Conservation (phyloP, 2,113 vertebrate species). For the Phaetusa simplex region DNA sequence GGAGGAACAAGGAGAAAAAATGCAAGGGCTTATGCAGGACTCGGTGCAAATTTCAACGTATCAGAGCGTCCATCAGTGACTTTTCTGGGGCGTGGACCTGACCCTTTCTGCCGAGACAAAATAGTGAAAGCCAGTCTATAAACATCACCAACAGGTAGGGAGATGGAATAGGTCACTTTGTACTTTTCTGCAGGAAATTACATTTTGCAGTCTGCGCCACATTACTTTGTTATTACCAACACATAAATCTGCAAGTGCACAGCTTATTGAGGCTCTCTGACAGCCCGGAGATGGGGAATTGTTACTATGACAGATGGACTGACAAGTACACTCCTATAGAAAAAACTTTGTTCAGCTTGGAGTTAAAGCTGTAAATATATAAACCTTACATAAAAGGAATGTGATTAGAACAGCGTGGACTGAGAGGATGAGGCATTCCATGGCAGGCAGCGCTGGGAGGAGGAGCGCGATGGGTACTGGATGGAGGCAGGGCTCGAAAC, state of each 20-base stretch:
- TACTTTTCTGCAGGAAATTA: background rate
- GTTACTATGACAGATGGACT: constrained; percentile 46
- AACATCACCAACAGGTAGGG: background rate
- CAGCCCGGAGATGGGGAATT: background rate
- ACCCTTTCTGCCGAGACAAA: background rate
- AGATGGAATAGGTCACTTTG: background rate
- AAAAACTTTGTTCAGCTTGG: constrained; percentile 2
- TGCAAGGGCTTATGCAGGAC: background rate
- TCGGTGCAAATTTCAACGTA: background rate
- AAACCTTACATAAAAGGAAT: background rate
- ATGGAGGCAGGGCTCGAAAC: background rate
- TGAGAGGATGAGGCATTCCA: background rate
- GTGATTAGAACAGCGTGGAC: background rate
- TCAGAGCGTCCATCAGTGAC: background rate
- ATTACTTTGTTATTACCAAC: background rate
- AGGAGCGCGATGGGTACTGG: background rate
- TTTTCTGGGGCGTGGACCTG: background rate
- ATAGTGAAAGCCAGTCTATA: background rate
- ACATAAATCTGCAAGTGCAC: constrained; percentile 35
- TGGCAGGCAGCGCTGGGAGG: background rate
- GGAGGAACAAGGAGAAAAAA: background rate
- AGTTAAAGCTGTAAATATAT: constrained; percentile 16
- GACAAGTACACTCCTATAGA: constrained; percentile 23
- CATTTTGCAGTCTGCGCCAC: background rate
- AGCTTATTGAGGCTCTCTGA: background rate